These are phyloP conservation scores for Metellina segmentata DNA, from an alignment of 2,888 invertebrate genomes.

Conservation along the genomic window DNA sequence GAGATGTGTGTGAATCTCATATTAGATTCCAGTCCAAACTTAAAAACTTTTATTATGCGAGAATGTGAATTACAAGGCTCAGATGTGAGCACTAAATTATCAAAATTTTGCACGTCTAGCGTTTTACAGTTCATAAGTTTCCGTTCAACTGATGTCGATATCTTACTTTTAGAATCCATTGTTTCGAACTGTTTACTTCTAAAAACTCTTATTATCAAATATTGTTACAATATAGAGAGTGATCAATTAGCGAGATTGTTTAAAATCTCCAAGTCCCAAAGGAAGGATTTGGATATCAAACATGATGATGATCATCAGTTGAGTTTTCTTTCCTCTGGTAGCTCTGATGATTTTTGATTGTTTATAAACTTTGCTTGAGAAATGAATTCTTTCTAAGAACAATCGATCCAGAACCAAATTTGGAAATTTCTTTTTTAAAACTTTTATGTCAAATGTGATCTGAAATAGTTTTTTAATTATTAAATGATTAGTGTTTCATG, in stretches of 20 bases:
- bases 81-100: too few relatives aligned
- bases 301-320: background rate
- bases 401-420: too few relatives aligned
- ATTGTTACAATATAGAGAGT: background rate
- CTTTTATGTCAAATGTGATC: too few relatives aligned
- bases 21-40: background rate
- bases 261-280: background rate
- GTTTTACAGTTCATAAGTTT: background rate
- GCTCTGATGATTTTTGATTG: background rate
- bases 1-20: background rate
- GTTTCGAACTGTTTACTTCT: background rate
- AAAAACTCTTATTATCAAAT: background rate
- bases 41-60: background rate
- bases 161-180: background rate
- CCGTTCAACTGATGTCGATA: background rate
- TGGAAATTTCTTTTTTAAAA: too few relatives aligned
- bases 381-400: too few relatives aligned
- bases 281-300: background rate
- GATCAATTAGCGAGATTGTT: background rate
- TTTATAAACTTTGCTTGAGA: too few relatives aligned
- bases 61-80: background rate
- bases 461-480: too few relatives aligned
- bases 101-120: background rate
- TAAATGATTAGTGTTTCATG: too few relatives aligned
- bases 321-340: conserved; percentile 7